phyloP scores from a whole-genome alignment of 2,797 vertebrate species.

The Halcyon smyrnensis region DNA sequence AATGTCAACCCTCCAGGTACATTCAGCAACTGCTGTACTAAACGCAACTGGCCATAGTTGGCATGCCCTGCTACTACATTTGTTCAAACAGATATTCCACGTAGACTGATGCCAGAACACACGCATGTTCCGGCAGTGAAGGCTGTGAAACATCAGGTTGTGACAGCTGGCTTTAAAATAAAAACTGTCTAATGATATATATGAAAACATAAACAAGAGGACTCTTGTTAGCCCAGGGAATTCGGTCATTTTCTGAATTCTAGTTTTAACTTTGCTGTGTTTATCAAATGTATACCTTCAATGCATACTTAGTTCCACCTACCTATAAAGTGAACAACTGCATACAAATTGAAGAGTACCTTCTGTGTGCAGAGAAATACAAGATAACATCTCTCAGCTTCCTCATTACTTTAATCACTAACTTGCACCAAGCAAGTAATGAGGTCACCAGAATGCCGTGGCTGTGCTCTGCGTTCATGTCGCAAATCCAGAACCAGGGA shows the following conservation, averaged over 20 bases:
- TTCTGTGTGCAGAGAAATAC: not conserved
- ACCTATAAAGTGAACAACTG: not conserved
- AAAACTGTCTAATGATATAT: constrained; percentile 67
- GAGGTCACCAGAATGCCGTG: not conserved
- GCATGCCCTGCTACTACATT: not conserved
- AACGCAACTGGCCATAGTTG: constrained; percentile 49
- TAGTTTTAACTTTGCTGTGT: not conserved
- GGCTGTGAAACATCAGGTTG: constrained; percentile 68
- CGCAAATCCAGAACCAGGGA: not conserved
- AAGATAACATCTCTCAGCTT: not conserved
- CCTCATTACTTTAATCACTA: not conserved
- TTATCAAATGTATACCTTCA: not conserved
- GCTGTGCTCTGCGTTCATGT: not conserved
- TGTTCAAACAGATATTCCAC: constrained; percentile 61
- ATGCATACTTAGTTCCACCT: not conserved
- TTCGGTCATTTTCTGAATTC: constrained; percentile 41
- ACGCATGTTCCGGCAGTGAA: constrained; percentile 35
- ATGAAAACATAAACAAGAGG: constrained; percentile 64
- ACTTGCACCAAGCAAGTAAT: not conserved
- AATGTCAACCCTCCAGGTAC: constrained; percentile 27
- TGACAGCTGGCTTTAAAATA: constrained; percentile 66
- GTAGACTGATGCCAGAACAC: constrained; percentile 42
- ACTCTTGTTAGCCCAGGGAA: constrained; percentile 26
- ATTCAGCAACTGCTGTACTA: constrained; percentile 33
- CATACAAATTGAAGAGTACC: constrained; percentile 11